A percentile compares a stretch with the other conserved stretches of the same genome.
Conservation (phyloP, 1,140 invertebrate genomes). For the Lethrus apterus region DNA sequence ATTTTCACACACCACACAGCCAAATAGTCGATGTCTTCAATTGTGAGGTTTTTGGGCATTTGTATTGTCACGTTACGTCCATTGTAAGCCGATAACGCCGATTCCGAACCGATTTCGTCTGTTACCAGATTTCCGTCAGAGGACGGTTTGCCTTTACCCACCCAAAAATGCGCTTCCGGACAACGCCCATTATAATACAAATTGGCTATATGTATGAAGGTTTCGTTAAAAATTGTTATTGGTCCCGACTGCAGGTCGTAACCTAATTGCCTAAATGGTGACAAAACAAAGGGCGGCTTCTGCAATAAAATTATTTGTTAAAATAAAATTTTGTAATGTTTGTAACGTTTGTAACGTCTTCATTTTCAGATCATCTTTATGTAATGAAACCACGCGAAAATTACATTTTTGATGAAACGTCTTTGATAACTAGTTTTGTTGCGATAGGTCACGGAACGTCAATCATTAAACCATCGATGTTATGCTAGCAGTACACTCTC, state of each 20-base stretch:
- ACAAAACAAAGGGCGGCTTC: too few relatives aligned
- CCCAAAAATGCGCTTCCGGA: conserved; percentile 19
- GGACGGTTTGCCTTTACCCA: conserved; percentile 14
- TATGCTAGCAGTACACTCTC: too few relatives aligned
- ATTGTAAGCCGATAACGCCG: conserved; percentile 52
- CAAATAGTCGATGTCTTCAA: conserved; percentile 82
- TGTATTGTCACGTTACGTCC: conserved; percentile 79
- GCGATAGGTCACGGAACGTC: too few relatives aligned
- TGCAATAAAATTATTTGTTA: conserved; percentile 3
- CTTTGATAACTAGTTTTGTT: too few relatives aligned
- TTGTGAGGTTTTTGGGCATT: conserved; percentile 71
- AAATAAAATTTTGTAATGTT: too few relatives aligned
- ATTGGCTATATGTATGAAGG: conserved; percentile 24
- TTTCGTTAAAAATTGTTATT: conserved; percentile 19
- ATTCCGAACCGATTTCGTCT: conserved; percentile 27
- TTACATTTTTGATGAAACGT: too few relatives aligned
- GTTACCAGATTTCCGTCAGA: conserved; percentile 12
- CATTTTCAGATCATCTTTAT: too few relatives aligned
- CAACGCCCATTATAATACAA: conserved; percentile 20
- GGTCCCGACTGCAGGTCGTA: conserved; percentile 23
- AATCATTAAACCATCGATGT: too few relatives aligned
- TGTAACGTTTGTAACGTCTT: too few relatives aligned
- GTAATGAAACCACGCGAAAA: too few relatives aligned
- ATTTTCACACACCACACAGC: conserved; percentile 76
- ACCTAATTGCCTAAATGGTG: conserved; percentile 9